Evolutionary conservation across 2,888 invertebrate species (phyloP), one percentile per base, ranked within the genome.

Genomic region (Gibbula magus): DNA sequence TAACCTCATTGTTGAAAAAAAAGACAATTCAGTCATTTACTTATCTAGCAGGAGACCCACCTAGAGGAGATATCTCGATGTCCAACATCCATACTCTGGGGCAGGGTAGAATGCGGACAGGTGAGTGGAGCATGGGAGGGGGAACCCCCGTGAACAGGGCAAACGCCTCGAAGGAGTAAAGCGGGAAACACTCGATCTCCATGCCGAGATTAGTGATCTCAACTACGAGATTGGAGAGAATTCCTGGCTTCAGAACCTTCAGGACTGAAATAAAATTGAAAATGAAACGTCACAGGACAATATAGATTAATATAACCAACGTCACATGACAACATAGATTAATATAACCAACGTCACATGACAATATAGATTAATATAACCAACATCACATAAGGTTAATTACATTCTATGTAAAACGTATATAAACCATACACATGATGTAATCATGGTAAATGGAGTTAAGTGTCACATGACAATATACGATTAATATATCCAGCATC

Each of bases 111-210:
- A 13, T 13, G 5, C 39, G 8, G 18, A 45, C 32, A 35, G 70
- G 70, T 16, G 70, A 20, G 16, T 20, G 18, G 39, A 35, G 10
- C 20, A 45, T 35, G 32, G 70, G 45, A 18, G 70, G 70, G 13
- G 35, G 67, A 7, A 51, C 77, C 35, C 77, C 77, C 5, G 29
- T n/a, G 45, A 77, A 77, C 10, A 66, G 45, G 7, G 77, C 29
- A 51, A 77, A 77, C 29, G 77, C 77, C 51, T 77, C 77, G 66
- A 77, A 77, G 16, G 77, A 61, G 66, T 77, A 77, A 66, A 77
- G 25, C 7, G 66, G 66, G 25, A 51, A 51, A 16, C 45, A 45
- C 18, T 61, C 77, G 13, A 77, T 51, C 22, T 61, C 77, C 45
- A 77, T 22, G 5, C 77, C 77, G 51, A 77, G 66, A 66, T 77